Evolutionary conservation across 2,113 vertebrate species (phyloP).

Genomic region (Pleuronectes platessa): DNA sequence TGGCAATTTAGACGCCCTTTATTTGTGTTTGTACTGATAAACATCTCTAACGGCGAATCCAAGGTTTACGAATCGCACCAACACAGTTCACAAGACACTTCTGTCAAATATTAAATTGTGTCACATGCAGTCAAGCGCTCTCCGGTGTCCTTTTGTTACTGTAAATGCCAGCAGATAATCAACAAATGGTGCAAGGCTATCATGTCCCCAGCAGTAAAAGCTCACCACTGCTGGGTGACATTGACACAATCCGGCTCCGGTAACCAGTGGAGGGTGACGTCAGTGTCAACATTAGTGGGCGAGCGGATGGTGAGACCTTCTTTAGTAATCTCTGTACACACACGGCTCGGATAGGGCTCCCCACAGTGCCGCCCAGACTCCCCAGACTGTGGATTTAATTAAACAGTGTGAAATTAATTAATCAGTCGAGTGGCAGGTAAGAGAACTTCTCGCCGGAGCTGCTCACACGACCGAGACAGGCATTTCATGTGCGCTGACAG

Average conservation of each 20-base stretch:
- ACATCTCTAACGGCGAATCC: neutral
- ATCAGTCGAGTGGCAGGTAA: slow-evolving; percentile 79
- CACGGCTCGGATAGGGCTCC: slow-evolving; percentile 60
- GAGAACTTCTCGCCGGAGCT: slow-evolving; percentile 70
- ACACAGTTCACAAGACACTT: slow-evolving; percentile 13
- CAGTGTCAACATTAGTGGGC: slow-evolving; percentile 80
- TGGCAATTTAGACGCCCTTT: neutral
- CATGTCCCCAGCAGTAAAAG: slow-evolving; percentile 51
- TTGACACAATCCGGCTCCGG: slow-evolving; percentile 87
- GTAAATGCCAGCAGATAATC: slow-evolving; percentile 50
- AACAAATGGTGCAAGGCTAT: slow-evolving; percentile 55
- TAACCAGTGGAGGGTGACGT: slow-evolving; percentile 84
- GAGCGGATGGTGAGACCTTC: slow-evolving; percentile 73
- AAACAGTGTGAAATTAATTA: slow-evolving; percentile 85
- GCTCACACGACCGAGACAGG: slow-evolving; percentile 74
- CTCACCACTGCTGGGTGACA: slow-evolving; percentile 83
- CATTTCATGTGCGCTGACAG: slow-evolving; percentile 74
- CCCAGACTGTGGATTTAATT: slow-evolving; percentile 84
- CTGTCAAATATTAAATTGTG: slow-evolving; percentile 34
- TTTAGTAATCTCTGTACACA: slow-evolving; percentile 69
- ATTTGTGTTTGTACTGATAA: neutral
- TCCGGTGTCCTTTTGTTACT: slow-evolving; percentile 25
- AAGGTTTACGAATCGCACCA: neutral
- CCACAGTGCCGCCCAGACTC: slow-evolving; percentile 65
- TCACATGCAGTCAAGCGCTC: slow-evolving; percentile 48